Conservation (phyloP, 2,113 vertebrate species). For the Callionymus lyra region DNA sequence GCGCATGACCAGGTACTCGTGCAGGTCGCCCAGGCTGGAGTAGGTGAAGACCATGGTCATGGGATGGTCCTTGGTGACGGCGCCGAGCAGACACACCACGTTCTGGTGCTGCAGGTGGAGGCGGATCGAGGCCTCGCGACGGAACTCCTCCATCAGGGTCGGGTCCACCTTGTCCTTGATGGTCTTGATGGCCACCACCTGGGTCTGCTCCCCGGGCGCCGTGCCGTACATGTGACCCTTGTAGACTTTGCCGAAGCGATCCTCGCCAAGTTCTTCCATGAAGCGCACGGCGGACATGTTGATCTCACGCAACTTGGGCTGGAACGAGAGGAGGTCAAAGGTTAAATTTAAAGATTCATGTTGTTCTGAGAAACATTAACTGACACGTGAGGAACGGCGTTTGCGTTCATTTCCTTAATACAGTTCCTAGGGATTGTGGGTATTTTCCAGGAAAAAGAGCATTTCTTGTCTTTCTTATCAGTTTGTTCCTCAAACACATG, state of each 20-base stretch:
- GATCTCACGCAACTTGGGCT: slow-evolving; percentile 90
- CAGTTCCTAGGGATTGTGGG: too few relatives aligned
- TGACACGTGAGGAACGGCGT: too few relatives aligned
- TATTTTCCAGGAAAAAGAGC: too few relatives aligned
- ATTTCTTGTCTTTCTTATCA: too few relatives aligned
- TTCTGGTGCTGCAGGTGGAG: slow-evolving; percentile 87
- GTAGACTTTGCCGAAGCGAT: slow-evolving; percentile 93
- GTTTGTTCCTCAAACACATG: too few relatives aligned
- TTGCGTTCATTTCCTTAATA: too few relatives aligned
- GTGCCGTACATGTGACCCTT: slow-evolving; percentile 89
- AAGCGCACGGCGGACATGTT: slow-evolving; percentile 84
- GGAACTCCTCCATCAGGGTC: slow-evolving; percentile 84
- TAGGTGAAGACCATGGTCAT: slow-evolving; percentile 90
- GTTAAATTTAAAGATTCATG: too few relatives aligned
- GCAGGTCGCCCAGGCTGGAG: slow-evolving; percentile 83
- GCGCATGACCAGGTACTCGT: slow-evolving; percentile 90
- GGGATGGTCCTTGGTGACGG: slow-evolving; percentile 88
- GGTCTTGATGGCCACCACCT: slow-evolving; percentile 88
- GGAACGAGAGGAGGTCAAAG: slow-evolving; percentile 16
- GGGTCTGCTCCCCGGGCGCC: slow-evolving; percentile 79
- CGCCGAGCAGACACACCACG: slow-evolving; percentile 80
- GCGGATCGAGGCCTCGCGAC: slow-evolving; percentile 82
- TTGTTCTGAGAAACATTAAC: too few relatives aligned
- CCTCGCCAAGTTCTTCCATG: slow-evolving; percentile 93
- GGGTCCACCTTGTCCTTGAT: slow-evolving; percentile 90